Conservation (phyloP, 2,888 invertebrate genomes). For the Xanthia icteritia region DNA sequence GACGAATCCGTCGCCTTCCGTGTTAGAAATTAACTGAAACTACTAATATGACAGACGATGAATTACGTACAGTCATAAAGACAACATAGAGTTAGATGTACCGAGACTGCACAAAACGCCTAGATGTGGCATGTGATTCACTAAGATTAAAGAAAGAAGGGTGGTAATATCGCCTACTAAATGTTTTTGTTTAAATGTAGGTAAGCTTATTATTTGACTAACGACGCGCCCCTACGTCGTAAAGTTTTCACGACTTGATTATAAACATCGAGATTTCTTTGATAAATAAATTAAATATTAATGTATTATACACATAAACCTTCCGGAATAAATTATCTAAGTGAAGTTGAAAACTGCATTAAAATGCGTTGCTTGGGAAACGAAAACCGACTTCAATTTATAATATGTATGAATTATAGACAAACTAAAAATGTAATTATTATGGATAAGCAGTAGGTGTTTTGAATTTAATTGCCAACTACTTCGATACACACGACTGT, state of each 20-base stretch:
- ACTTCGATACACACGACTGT: neutral
- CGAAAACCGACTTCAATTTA: too few species aligned
- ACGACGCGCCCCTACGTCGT: too few species aligned
- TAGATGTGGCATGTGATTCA: constrained; percentile 20
- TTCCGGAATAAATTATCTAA: too few species aligned
- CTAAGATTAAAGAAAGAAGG: neutral
- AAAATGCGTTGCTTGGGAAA: too few species aligned
- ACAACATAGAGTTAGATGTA: constrained; percentile 30
- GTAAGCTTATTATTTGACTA: neutral
- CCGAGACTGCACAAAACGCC: neutral
- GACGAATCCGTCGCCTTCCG: constrained; percentile 61
- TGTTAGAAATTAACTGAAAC: constrained; percentile 64
- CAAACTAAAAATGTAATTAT: neutral
- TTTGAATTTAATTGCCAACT: neutral
- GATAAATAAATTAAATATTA: too few species aligned
- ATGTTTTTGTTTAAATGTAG: neutral
- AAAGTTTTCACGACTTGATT: too few species aligned
- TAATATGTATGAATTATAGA: neutral
- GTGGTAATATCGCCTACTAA: neutral
- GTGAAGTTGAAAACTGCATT: too few species aligned
- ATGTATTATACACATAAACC: too few species aligned
- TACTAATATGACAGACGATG: constrained; percentile 76
- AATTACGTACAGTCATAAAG: constrained; percentile 68
- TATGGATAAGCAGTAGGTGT: neutral
- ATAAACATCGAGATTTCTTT: too few species aligned